Evolutionary conservation across 2,797 vertebrate genomes (phyloP), one percentile per base, ranked within the genome.

Genomic region (Sebastes cheni): DNA sequence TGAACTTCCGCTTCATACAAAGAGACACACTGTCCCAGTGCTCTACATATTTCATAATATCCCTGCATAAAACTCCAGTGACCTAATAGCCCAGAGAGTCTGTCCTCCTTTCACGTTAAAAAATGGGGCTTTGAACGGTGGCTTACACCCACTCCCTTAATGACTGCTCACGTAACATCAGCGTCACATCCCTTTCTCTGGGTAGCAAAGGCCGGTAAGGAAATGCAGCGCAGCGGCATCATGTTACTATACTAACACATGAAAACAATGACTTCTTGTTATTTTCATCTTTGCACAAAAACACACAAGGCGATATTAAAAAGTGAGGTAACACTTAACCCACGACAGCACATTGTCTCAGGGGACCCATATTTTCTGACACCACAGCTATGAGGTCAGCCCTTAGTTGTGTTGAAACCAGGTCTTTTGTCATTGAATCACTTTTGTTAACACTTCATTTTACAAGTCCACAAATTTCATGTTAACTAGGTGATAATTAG

Each of bases 1-100:
- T 61, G 20, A 72, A 59, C 55, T 72, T 52, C 10, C 2, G 1
- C 27, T 54, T 72, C 54, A 14, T 68, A 64, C 25, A 27, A 4
- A 71, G 50, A 70, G 46, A 85, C 73, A 22, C 6, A 2, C 23
- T 56, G 82, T 82, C 82, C 80, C 62, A 1, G 22, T 85, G 84
- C 82, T 90, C 86, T 55, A 86, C 81, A 86, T 82, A 82, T 85
- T 92, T 89, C 16, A 39, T 87, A 89, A 91, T 22, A 68, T 82
- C 65, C 9, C 73, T 22, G 66, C 8, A 23, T 86, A 80, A 87
- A 88, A 64, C 56, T 79, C 67, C 34, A 54, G 81, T 83, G 90
- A 93, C 87, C 91, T 36, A 61, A 77, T 82, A 72, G 80, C 90
- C 73, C 54, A 85, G 67, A 84, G 87, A 88, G 62, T 3, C 32